Evolutionary conservation across 2,888 invertebrate species (phyloP), one percentile per base, ranked within the genome.

Genomic region (Onchidella celtica): DNA sequence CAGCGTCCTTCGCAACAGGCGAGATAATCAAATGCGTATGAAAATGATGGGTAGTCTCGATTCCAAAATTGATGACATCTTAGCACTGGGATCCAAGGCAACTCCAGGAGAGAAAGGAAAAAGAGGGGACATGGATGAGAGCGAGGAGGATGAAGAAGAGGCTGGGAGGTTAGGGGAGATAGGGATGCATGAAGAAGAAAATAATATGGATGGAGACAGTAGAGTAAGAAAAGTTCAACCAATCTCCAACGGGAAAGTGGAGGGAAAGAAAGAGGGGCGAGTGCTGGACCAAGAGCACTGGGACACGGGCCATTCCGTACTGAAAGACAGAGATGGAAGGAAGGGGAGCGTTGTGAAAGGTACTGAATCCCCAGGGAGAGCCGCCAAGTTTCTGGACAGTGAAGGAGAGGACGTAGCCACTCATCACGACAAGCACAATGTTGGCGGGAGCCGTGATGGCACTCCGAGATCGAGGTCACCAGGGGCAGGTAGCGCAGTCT

Each of bases 1-100:
- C 78, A 87, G 78, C 82, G 74, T 84, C 61, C 79, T 82, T 55
- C 65, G 80, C 55, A 79, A 81, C 76, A 83, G 82, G 29, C 78
- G 83, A 24, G 81, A 85, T 9, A 81, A 85, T 6, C 85, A 85
- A 21, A 87, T 86, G 82, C 90, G 90, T 81, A 91, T 92, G 85
- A 70, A 55, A n/a, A 72, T 72, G 63, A 76, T 77, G 81, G 91
- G 89, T 4, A 92, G 92, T 17, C 88, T 93, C 0, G 92, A 93
- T 84, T 92, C 92, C 55, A 93, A 93, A 81, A 91, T 93, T 11
- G 92, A 93, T 66, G 92, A 93, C 78, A 92, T 93, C 61, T 86
- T 92, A 11, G 92, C 92, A 75, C 86, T 86, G 0, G 88, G 87
- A 2, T 84, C 85, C 2, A 63, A 65, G n/a, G 61, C 66, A 2